Evolutionary conservation across 2,888 invertebrate genomes (phyloP).

Genomic region (Bombylius major): DNA sequence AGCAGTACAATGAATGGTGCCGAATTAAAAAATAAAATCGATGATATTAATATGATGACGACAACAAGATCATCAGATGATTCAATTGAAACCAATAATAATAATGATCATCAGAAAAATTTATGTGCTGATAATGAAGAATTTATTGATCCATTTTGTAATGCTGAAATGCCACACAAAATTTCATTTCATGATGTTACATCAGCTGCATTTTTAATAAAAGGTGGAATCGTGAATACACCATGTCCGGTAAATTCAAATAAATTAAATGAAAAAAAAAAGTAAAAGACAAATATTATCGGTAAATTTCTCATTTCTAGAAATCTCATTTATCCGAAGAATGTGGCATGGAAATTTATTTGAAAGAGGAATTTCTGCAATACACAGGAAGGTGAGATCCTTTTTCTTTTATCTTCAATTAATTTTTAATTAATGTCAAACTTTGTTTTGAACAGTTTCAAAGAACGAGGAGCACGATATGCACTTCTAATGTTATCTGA

Average conservation of each 20-base stretch:
- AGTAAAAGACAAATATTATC: too few relatives aligned
- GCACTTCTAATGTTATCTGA: constrained; percentile 61
- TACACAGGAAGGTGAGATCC: constrained; percentile 69
- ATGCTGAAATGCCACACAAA: constrained; percentile 53
- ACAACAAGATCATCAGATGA: too few relatives aligned
- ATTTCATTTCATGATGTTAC: constrained; percentile 78
- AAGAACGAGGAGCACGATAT: constrained; percentile 86
- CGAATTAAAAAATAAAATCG: too few relatives aligned
- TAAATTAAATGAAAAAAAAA: not conserved
- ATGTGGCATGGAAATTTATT: constrained; percentile 74
- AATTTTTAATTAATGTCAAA: not conserved
- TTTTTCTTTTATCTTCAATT: too few relatives aligned
- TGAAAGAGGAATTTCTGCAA: constrained; percentile 91
- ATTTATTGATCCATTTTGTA: constrained; percentile 43
- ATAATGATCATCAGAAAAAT: too few relatives aligned
- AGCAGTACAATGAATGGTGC: too few relatives aligned
- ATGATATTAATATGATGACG: too few relatives aligned
- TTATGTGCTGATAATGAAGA: not conserved
- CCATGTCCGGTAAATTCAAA: constrained; percentile 49
- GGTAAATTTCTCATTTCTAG: constrained; percentile 36
- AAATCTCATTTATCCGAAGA: constrained; percentile 66
- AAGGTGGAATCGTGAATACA: constrained; percentile 72
- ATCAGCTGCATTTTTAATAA: constrained; percentile 79
- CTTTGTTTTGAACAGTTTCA: constrained; percentile 50
- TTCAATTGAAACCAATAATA: too few relatives aligned